Evolutionary conservation across 1,140 invertebrate genomes (phyloP).

Genomic region (Diachasmimorpha longicaudata): DNA sequence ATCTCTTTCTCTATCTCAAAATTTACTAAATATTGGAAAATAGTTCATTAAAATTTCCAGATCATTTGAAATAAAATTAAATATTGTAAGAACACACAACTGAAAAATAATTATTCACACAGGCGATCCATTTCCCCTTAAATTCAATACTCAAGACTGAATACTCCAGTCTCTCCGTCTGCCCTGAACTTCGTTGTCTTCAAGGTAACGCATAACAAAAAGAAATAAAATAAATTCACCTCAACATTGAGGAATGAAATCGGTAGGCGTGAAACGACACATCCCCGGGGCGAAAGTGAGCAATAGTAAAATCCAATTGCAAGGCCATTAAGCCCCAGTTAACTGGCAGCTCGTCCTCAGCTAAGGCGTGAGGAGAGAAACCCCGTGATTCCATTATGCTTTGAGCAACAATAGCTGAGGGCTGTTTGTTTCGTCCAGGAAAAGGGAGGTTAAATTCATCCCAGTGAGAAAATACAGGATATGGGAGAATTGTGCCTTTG

Average conservation of each 20-base stretch:
- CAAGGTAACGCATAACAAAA: not conserved
- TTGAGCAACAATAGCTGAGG: constrained; percentile 60
- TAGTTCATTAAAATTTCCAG: too few species aligned
- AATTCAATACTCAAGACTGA: too few species aligned
- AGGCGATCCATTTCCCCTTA: too few species aligned
- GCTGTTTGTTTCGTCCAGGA: constrained; percentile 48
- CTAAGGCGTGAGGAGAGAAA: constrained; percentile 15
- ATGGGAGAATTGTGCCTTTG: not conserved
- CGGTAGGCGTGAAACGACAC: constrained; percentile 54
- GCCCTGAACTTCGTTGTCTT: too few species aligned
- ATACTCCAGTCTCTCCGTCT: too few species aligned
- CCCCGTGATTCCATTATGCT: constrained; percentile 59
- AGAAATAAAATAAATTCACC: not conserved
- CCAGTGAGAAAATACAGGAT: constrained; percentile 4
- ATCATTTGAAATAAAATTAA: too few species aligned
- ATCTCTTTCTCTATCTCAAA: too few species aligned
- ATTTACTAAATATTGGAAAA: too few species aligned
- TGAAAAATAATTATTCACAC: too few species aligned
- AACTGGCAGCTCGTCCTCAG: constrained; percentile 29
- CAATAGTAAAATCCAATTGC: constrained; percentile 63
- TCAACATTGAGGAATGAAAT: constrained; percentile 24
- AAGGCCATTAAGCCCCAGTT: constrained; percentile 60
- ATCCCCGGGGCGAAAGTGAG: constrained; percentile 29
- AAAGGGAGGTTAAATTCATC: constrained; percentile 12
- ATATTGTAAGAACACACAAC: too few species aligned